A percentile compares a stretch with the other conserved stretches of the same genome.
Evolutionary conservation across 1,140 invertebrate species (phyloP).

Genomic region (Drosophila miranda): DNA sequence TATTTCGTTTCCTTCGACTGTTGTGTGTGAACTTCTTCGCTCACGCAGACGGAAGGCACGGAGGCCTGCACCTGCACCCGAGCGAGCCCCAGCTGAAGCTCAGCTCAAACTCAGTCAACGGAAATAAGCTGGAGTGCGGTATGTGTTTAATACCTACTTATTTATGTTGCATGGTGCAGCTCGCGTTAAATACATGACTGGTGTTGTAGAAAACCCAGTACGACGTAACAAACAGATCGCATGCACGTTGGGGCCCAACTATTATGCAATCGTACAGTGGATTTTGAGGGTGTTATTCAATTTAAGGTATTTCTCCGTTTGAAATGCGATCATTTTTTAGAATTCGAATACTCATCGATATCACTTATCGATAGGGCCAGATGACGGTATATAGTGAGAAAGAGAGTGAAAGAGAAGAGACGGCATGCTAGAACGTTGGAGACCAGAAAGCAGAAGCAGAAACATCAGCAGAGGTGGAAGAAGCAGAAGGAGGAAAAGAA

Average conservation of each 20-base stretch:
- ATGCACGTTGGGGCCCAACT: slow-evolving; percentile 35
- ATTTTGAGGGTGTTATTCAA: slow-evolving; percentile 28
- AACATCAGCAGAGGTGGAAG: slow-evolving; percentile 1
- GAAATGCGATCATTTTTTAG: slow-evolving; percentile 26
- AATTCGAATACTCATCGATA: slow-evolving; percentile 5
- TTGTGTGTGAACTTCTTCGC: slow-evolving; percentile 55
- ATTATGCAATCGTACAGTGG: slow-evolving; percentile 44
- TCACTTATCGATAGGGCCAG: slow-evolving; percentile 12
- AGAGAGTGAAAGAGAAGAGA: too few relatives aligned
- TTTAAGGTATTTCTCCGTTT: slow-evolving; percentile 25
- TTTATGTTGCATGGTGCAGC: slow-evolving; percentile 36
- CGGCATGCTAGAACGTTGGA: background rate
- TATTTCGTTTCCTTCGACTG: slow-evolving; percentile 42
- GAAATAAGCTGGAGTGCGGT: slow-evolving; percentile 60
- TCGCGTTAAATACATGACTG: slow-evolving; percentile 22
- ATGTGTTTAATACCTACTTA: slow-evolving; percentile 52
- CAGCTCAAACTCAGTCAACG: slow-evolving; percentile 72
- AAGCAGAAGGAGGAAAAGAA: slow-evolving; percentile 7
- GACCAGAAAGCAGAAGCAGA: background rate
- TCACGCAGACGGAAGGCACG: slow-evolving; percentile 67
- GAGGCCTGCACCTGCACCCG: slow-evolving; percentile 34
- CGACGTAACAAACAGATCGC: slow-evolving; percentile 48
- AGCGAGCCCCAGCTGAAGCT: slow-evolving; percentile 8
- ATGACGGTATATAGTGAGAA: too few relatives aligned
- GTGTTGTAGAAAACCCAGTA: slow-evolving; percentile 28